These are phyloP conservation scores for Turritopsis rubra DNA, from an alignment of 30 jellyfish, hydroid and myxozoan species.

Conservation along the genomic window DNA sequence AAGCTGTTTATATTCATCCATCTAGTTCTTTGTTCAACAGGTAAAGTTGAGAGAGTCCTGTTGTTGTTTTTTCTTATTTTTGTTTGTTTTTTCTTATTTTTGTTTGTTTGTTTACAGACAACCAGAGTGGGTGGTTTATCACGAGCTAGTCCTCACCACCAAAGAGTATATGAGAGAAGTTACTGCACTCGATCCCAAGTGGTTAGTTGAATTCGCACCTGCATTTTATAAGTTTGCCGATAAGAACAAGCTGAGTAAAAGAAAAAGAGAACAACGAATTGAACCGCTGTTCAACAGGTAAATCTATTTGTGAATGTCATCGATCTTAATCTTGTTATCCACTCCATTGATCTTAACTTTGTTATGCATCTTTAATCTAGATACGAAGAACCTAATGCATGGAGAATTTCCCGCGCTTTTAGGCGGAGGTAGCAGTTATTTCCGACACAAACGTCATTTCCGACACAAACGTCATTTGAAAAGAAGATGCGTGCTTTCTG, in stretches of 20 bases:
- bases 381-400: constrained; percentile 95
- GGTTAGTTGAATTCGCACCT: constrained; percentile 99
- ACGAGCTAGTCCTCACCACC: constrained; percentile 94
- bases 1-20: constrained; percentile 95
- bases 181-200: constrained; percentile 90
- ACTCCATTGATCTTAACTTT: background rate
- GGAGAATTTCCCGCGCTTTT: constrained; percentile 97
- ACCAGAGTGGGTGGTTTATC: constrained; percentile 99
- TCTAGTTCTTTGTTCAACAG: constrained; percentile 88
- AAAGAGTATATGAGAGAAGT: constrained; percentile 99
- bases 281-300: constrained; percentile 97
- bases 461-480: background rate
- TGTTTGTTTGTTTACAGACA: constrained; percentile 48
- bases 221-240: constrained; percentile 93
- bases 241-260: constrained; percentile 87
- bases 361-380: too few relatives aligned
- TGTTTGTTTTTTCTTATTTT: background rate
- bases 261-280: constrained; percentile 87
- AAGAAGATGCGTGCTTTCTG: too few relatives aligned
- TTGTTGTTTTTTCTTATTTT: background rate
- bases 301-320: too few relatives aligned
- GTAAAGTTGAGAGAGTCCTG: constrained; percentile 26
- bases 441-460: background rate
- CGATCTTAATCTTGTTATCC: background rate
- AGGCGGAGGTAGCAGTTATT: constrained; percentile 46